Base-by-base conservation (phyloP, 1,140 invertebrate species). In the Apis dorsata region DNA sequence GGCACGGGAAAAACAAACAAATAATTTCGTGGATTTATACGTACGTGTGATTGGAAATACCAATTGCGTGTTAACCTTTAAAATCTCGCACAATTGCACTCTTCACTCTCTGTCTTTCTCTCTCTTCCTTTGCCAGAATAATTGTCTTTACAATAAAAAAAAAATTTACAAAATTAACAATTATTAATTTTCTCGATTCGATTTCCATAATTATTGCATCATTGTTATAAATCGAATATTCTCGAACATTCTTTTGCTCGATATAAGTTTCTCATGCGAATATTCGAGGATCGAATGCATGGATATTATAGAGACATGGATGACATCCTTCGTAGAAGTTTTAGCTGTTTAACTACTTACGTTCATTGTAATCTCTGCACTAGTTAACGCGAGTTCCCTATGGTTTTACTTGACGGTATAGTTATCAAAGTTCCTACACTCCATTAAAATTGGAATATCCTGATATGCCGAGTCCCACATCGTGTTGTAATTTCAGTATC, bases 371-470 rank as follows among this genome's bases (percentile, higher is more conserved):
- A 60, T 76, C 72, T 49, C 73, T 44, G n/a, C 60, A 69, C 55
- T 81, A 76, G 72, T 81, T 81, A 75, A 68, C 72, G 12, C 9
- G 34, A 76, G 72, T 28, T 76, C 55, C 72, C 72, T 34, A 69
- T 76, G 72, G 72, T 74, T 68, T 53, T 62, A 49, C 70, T 55
- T 73, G 70, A 66, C 73, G 68, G 57, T 34, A 19, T 34, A 72
- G 53, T n/a, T 44, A 74, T 81, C 79, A 55, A 81, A 81, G 63
- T 81, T 76, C 24, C 72, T 81, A 66, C 55, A 69, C 69, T 55
- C 63, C 72, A 81, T 81, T 81, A 81, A 81, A 80, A 81, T 81
- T 76, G 44, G 34, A 69, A 76, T 76, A 68, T 66, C 65, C n/a
- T 60, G 63, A 75, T 66, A 68, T 76, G 44, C 72, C 34, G 44